Evolutionary conservation across 2,888 invertebrate species (phyloP).

Genomic region (Amphimallon solstitiale): DNA sequence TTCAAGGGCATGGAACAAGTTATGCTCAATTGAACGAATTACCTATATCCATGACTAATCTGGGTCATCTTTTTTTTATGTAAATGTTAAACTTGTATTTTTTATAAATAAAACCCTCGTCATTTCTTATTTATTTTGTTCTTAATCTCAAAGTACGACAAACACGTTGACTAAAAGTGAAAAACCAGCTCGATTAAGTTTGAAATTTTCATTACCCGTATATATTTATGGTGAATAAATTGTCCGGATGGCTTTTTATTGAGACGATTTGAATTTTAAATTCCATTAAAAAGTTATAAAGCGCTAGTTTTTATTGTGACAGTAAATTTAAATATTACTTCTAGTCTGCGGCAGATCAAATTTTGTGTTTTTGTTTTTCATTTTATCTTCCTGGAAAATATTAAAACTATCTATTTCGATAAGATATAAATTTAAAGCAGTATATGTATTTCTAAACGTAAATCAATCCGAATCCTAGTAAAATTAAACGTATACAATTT

Average conservation of each 20-base stretch:
- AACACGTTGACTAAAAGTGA: constrained; percentile 11
- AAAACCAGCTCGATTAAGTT: constrained; percentile 14
- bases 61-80: too few species aligned
- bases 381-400: background rate
- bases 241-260: constrained; percentile 28
- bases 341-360: constrained; percentile 16
- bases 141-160: background rate
- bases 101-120: too few species aligned
- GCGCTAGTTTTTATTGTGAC: constrained; percentile 34
- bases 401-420: constrained; percentile 15
- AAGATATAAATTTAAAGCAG: constrained; percentile 12
- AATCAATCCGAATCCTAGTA: constrained; percentile 17
- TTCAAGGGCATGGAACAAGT: too few species aligned
- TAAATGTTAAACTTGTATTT: too few species aligned
- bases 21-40: too few species aligned
- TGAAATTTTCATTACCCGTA: constrained; percentile 28
- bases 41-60: too few species aligned
- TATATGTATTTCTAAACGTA: constrained; percentile 8
- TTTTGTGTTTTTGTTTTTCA: constrained; percentile 9
- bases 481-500: background rate
- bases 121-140: too few species aligned
- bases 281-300: constrained; percentile 35
- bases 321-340: constrained; percentile 27
- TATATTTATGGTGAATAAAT: constrained; percentile 33
- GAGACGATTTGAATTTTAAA: constrained; percentile 35